Base-by-base conservation (phyloP, 2,888 invertebrate species). In the Nasonovia ribisnigri region DNA sequence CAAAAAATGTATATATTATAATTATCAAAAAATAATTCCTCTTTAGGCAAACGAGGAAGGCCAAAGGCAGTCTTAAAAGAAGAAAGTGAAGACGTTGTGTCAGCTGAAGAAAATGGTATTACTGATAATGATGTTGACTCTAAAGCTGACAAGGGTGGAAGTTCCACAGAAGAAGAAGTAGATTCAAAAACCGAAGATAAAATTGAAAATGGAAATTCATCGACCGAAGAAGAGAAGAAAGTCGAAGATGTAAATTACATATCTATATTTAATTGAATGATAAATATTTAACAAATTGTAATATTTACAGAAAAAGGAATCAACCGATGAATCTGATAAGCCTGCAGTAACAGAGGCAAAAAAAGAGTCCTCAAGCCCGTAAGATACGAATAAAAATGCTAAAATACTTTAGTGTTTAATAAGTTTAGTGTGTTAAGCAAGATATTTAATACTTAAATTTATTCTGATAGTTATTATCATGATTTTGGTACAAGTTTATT, bases 81-180 rank as follows among this genome's bases (percentile, higher is more conserved):
- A 57, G 93, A 93, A 48, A 84, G 84, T 43, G 93, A 93, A 16
- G 93, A 90, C 48, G 89, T 84, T 16, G 93, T 90, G 24, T 93
- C 93, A 10, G 93, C 86, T 29, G 90, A 93, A 51, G 93, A 93
- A 60, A 93, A 93, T 11, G 93, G 93, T 46, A 29, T 93, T 60
- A 42, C 60, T 86, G 93, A 93, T 51, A 86, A 84, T 26, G 89
- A 93, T n/a, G 46, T 51, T 13, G 93, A 93, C 3, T 89, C 89
- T 46, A 93, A 93, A 67, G 57, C 48, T 60, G 90, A 93, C 48
- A 93, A 93, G 42, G 93, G 84, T 3, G 93, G 90, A 20, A 93
- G 93, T 90, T 93, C 93, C 16, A 90, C 93, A 11, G 93, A 93
- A 48, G 93, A 90, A 48, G 93, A 93, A 93, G 90, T 93, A 36